Evolutionary conservation across 2,888 invertebrate species (phyloP), one percentile per base, ranked within the genome.

Genomic region (Mimas tiliae): DNA sequence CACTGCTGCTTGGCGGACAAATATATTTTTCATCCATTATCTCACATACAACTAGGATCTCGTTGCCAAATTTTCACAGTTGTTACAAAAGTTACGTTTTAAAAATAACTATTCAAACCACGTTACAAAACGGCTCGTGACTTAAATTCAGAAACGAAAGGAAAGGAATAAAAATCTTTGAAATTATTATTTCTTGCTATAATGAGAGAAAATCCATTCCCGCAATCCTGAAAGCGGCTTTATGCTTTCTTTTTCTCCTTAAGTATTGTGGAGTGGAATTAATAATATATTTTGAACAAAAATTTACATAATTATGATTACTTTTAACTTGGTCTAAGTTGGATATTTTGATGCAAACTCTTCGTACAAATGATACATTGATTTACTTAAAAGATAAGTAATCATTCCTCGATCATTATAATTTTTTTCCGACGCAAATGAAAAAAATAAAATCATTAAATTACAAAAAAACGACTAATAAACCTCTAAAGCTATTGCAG

Each of bases 191-290:
- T 58, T 58, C 58, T 58, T 42, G 19, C 42, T 58, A 42, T 58
- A 58, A 58, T 58, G 58, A 58, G 58, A 58, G 19, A 58, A 55
- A 58, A 58, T 58, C 19, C 58, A 58, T 38, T 42, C 12, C 42
- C 58, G 34, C 58, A 12, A 58, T 42, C 42, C 42, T 58, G 58
- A 42, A 42, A 42, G 42, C 58, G 19, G 42, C 58, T 58, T 55
- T 55, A 11, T 38, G 34, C 16, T 55, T 58, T 58, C 53, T 21
- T 34, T 53, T 33, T 42, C 19, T 58, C 11, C 42, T 58, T 11
- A 19, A 42, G 58, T 16, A 58, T 58, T 58, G 42, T 19, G 7
- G 42, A 58, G 42, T 16, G 19, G 38, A 58, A 58, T 38, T 42
- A 58, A 58, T 42, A 58, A 58, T 58, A 58, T 6, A 34, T 19